Evolutionary conservation across 1,140 invertebrate species (phyloP).

Genomic region (Trachelipus rathkii): DNA sequence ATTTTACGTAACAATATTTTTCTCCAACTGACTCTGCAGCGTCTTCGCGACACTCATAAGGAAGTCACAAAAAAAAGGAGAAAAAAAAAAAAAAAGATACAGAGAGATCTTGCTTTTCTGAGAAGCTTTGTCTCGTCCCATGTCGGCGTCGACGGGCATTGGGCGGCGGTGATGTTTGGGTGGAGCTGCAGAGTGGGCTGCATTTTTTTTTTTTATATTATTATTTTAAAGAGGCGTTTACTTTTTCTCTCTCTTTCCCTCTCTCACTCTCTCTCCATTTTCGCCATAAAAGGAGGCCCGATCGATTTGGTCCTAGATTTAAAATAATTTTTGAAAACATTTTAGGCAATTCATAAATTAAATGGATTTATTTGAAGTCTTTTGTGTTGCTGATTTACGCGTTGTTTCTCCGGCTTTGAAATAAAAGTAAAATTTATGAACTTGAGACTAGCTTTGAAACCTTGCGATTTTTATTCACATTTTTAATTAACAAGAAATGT

Average conservation of each 20-base stretch:
- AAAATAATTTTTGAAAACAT: background rate
- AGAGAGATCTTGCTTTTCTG: background rate
- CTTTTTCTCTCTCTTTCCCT: background rate
- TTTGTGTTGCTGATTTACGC: no score
- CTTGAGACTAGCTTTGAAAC: no score
- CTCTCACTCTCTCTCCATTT: background rate
- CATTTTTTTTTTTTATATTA: background rate
- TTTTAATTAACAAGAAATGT: no score
- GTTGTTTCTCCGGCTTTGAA: no score
- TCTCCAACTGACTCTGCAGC: background rate
- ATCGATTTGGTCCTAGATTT: background rate
- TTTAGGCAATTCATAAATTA: background rate
- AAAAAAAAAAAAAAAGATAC: no score
- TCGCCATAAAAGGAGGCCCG: background rate
- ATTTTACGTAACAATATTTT: background rate
- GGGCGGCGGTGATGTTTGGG: background rate
- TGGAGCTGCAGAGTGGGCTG: slow-evolving; percentile 1
- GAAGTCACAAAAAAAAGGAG: background rate
- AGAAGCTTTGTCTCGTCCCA: background rate
- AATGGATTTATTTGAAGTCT: background rate
- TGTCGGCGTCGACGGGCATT: background rate
- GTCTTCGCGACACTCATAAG: background rate
- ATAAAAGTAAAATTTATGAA: no score
- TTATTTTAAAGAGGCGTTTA: background rate
- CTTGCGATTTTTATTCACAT: no score